A percentile compares a stretch with the other conserved stretches of the same genome.
Evolutionary conservation across 2,797 vertebrate genomes (phyloP).

Genomic region (Epinephelus awoara): DNA sequence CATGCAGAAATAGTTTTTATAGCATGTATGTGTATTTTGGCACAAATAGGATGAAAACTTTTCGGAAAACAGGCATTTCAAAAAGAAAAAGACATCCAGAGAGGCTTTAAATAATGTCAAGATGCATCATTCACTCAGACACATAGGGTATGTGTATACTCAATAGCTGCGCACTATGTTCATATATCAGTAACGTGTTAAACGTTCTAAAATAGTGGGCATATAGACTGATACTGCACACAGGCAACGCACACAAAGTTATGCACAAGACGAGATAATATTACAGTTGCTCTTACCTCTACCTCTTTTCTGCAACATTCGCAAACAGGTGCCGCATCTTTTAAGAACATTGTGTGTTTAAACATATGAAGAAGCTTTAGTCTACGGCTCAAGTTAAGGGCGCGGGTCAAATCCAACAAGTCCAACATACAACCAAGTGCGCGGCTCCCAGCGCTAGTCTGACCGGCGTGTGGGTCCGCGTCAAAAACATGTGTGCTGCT

Average conservation of each 20-base stretch:
- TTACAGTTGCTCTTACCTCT: constrained; percentile 73
- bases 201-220: not conserved
- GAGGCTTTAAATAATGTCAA: not conserved
- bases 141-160: not conserved
- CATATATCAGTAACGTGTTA: not conserved
- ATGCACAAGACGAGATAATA: not conserved
- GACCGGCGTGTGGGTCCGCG: constrained; percentile 36
- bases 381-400: constrained; percentile 29
- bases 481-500: constrained; percentile 41
- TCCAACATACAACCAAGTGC: constrained; percentile 37
- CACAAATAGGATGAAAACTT: not conserved
- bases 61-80: not conserved
- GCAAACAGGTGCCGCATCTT: constrained; percentile 82
- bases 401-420: constrained; percentile 41
- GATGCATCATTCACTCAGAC: not conserved
- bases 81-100: not conserved
- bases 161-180: not conserved
- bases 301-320: constrained; percentile 86
- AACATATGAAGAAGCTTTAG: constrained; percentile 23
- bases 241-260: not conserved
- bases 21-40: not conserved
- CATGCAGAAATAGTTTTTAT: not conserved
- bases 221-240: not conserved
- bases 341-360: constrained; percentile 77
- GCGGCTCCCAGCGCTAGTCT: constrained; percentile 36